Base-by-base conservation (phyloP, 2,113 vertebrate genomes). In the Cyanocitta stelleri region DNA sequence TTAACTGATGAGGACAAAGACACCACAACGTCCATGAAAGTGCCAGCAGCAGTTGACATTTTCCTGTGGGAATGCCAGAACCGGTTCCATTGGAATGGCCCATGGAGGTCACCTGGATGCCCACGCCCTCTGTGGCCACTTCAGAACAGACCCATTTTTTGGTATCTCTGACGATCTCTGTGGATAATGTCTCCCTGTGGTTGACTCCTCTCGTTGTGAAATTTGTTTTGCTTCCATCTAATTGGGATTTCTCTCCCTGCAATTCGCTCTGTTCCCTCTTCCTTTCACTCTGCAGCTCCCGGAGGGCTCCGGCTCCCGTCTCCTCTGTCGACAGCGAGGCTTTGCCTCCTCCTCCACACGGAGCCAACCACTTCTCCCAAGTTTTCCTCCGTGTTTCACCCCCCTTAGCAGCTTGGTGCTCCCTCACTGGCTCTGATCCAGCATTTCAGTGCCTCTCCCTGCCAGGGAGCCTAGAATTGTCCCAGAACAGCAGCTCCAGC, bases 201-300 rank as follows among this genome's bases (percentile, higher is more conserved):
- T 16, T 91, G 30, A 64, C 41, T 79, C 37, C 58, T 93, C 29
- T 51, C 11, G 24, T 55, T 95, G 72, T 81, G 83, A 95, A 93
- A 95, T 80, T 68, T 54, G 63, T 93, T 95, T 84, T 93, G 73
- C 39, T 95, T 68, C 75, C 35, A 14, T 63, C 48, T 81, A 93
- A 92, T 48, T 90, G 73, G 67, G 54, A 93, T 88, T 93, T 83
- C 51, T 93, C 83, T 74, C 82, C 37, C 55, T 77, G 85, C 24
- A 76, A 55, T 89, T 94, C 44, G 64, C 52, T 74, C 63, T 88
- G 27, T 23, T 86, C 32, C 89, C n/a, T 55, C 59, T 80, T 76
- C 55, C 67, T 90, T 93, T 95, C 76, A 54, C 68, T 77, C n/a
- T 54, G 72, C 20, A 77, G 12, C 68, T 74, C 68, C 7, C 4